Evolutionary conservation across 2,888 invertebrate species (phyloP), one percentile per base, ranked within the genome.

Genomic region (Sepioteuthis lessoniana): DNA sequence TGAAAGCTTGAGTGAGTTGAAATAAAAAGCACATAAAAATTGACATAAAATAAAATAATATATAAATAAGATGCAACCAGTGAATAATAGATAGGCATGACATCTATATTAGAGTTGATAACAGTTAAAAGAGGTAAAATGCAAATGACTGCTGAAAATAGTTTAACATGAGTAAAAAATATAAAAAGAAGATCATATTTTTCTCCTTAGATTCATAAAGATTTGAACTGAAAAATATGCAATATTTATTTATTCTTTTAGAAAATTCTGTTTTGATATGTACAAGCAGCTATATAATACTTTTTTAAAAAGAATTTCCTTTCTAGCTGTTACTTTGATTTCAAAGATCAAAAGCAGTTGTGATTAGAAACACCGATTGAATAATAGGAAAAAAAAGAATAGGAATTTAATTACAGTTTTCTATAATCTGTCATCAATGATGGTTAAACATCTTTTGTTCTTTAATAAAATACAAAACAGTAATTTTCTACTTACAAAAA

Each of bases 181-280:
- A 42, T 42, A 7, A 42, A 42, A 42, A 42, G n/a, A n/a, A n/a
- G n/a, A n/a, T n/a, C n/a, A n/a, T 42, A 42, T 42, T 42, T 42
- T 42, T 76, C 1, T n/a, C n/a, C 76, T 76, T n/a, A 76, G 76
- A 76, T 60, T 60, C 28, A 60, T 60, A 31, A 31, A 60, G 60
- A 60, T 76, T 76, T 76, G n/a, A 35, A 76, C n/a, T 35, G 4
- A 76, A 76, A 76, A 35, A 13, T n/a, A 76, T n/a, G n/a, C 76
- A 76, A n/a, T 19, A 16, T 76, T n/a, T 19, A 16, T 76, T n/a
- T 16, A 35, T n/a, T 25, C n/a, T 76, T 76, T 76, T 76, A 35
- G 55, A 55, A 76, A 76, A 76, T 76, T 76, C n/a, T n/a, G 76
- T 76, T 76, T 76, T n/a, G n/a, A 76, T 76, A 76, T 55, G 55